phyloP scores from a whole-genome alignment of 53 echinoderm and acorn worm genomes.

The Henricia sp. region DNA sequence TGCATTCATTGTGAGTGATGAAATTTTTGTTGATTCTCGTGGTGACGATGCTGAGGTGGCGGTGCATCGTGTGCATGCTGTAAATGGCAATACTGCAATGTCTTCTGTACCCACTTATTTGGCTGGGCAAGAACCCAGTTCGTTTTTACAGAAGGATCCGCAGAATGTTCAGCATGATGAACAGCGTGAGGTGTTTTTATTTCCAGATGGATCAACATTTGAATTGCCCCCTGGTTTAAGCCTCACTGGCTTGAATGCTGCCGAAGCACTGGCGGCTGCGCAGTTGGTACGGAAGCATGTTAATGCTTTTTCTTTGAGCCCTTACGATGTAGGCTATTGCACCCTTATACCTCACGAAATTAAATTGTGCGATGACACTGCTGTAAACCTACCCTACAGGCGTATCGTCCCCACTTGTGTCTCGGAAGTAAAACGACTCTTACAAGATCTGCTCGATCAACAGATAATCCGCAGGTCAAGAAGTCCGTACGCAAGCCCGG shows the following conservation, averaged over 20 bases:
- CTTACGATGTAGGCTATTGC: background rate
- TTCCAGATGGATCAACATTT: conserved; percentile 14
- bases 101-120: background rate
- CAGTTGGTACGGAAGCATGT: background rate
- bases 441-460: conserved; percentile 58
- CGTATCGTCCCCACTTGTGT: background rate
- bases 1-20: background rate
- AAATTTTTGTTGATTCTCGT: background rate
- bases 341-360: conserved; percentile 19
- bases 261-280: conserved; percentile 18
- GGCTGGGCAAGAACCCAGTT: background rate
- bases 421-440: background rate
- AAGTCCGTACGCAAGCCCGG: conserved; percentile 63
- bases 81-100: background rate
- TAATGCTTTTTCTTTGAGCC: background rate
- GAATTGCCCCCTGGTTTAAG: conserved; percentile 38
- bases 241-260: background rate
- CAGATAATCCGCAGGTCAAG: conserved; percentile 48
- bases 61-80: conserved; percentile 20
- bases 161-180: background rate
- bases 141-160: background rate
- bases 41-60: background rate
- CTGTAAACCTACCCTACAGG: conserved; percentile 5
- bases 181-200: background rate
- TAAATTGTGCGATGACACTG: background rate